Evolutionary conservation across 2,888 invertebrate species (phyloP), one percentile per base, ranked within the genome.

Genomic region (Erynnis tages): DNA sequence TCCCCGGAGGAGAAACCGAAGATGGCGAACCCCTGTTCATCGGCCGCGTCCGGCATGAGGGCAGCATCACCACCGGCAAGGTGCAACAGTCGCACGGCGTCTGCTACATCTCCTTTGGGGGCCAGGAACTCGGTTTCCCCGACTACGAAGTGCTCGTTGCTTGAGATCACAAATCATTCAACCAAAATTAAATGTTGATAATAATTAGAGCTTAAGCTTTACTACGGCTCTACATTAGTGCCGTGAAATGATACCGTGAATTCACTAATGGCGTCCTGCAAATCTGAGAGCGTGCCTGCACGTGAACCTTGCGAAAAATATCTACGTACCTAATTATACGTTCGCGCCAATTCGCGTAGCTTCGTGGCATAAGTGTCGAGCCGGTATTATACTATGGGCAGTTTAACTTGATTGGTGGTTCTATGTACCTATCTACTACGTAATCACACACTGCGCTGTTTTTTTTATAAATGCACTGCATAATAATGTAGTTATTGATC

Each of bases 41-140:
- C 27, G 96, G 96, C 10, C 92, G 96, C 58, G 94, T 93, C 0
- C 87, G 91, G 29, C 95, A 96, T 68, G 95, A 96, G 62, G 95
- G 94, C 53, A 92, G 93, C 54, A 59, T 95, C 38, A 95, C 95
- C 16, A 91, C 93, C 17, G 96, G 96, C 68, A 96, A 97, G 84
- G 93, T 97, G 1, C 96, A 97, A 66, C 93, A 94, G 27, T 95
- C 95, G 5, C 96, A 96, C 70, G 94, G 92, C 17, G 93, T 93
- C 47, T 93, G 94, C 75, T 97, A 97, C 91, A 95, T 97, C 80
- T 92, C 96, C 8, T 97, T 93, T 72, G 95, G 88, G 0, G 96
- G 96, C 34, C 91, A 93, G 66, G 97, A 97, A 74, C 77, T 96
- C 52, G 92, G 93, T 41, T 95, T 93, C 90, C 91, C 92, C n/a